Evolutionary conservation across 2,113 vertebrate genomes (phyloP).

Genomic region (Xiphophorus couchianus): DNA sequence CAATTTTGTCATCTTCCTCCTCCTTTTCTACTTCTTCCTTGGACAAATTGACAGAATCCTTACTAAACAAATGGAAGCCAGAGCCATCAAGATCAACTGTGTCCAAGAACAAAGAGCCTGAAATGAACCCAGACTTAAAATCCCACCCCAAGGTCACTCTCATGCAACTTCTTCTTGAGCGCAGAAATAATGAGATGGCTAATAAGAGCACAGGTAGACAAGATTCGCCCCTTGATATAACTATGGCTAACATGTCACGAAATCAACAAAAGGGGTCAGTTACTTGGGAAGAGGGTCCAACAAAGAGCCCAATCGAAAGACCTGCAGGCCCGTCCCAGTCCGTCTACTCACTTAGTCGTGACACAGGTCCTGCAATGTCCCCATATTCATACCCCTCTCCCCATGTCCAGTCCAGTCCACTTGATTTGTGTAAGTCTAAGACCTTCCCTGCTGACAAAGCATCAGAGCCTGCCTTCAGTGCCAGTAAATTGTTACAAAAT

Average conservation of each 20-base stretch:
- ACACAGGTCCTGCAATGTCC: constrained; percentile 77
- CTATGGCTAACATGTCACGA: constrained; percentile 81
- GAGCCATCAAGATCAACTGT: constrained; percentile 82
- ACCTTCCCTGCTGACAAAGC: constrained; percentile 80
- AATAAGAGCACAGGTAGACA: constrained; percentile 82
- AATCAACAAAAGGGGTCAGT: constrained; percentile 81
- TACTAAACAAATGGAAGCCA: constrained; percentile 93
- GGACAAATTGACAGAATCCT: constrained; percentile 92
- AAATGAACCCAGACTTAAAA: constrained; percentile 85
- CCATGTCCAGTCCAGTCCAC: constrained; percentile 77
- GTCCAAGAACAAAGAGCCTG: constrained; percentile 83
- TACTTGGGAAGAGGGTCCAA: constrained; percentile 75
- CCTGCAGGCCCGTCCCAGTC: constrained; percentile 69
- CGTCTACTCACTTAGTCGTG: constrained; percentile 73
- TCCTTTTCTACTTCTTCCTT: constrained; percentile 82
- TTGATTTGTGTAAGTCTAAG: constrained; percentile 86
- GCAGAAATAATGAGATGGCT: constrained; percentile 86
- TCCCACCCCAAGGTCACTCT: constrained; percentile 93
- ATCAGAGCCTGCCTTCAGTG: constrained; percentile 89
- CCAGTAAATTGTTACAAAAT: constrained; percentile 97
- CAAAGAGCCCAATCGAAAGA: constrained; percentile 83
- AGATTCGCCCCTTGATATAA: constrained; percentile 80
- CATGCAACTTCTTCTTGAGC: constrained; percentile 94
- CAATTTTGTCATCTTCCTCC: constrained; percentile 61
- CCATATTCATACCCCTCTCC: constrained; percentile 76